Base-by-base conservation (phyloP, 2,113 vertebrate species). In the Atractosteus spatula region DNA sequence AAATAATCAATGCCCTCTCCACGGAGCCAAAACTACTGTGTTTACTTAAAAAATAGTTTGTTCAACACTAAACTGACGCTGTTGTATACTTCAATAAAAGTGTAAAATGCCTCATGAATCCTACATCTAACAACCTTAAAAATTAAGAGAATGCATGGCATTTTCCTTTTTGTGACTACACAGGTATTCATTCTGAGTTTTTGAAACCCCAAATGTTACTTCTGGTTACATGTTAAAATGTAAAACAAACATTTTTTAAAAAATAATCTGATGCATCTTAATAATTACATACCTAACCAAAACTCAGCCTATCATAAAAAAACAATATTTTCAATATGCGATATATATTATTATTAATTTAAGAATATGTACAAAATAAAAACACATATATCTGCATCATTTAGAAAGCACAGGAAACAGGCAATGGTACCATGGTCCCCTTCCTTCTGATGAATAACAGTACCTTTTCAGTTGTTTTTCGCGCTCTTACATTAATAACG, bases 231-330 rank as follows among this genome's bases (percentile, higher is more conserved):
- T 29, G 29, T 29, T 29, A 29, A 29, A 29, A 29, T 29, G 29
- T 29, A 29, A 29, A 29, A 29, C 29, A 29, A 29, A 29, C 29
- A 1, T 29, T 29, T 29, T 72, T 72, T 65, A 14, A 72, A 72
- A 65, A 72, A 54, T 64, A 54, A 64, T 65, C 54, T 55, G 63
- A 72, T 29, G 29, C 70, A 72, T 64, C 62, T 17, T 75, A 83
- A 74, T 90, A 87, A 85, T 88, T 71, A 12, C n/a, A 59, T 4
- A 59, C 56, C 56, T 59, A 59, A 85, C 85, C 81, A 81, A 85
- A 78, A 17, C 77, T 83, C 87, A 85, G 69, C 86, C 79, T 88
- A 72, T 88, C 80, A 81, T 85, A 86, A 83, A 90, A 89, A 59
- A 12, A 59, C 4, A 55, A 88, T 81, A 87, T 86, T 88, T 51